These are phyloP conservation scores for Gastrophysa polygoni DNA, from an alignment of 2,888 invertebrate genomes.

Conservation along the genomic window DNA sequence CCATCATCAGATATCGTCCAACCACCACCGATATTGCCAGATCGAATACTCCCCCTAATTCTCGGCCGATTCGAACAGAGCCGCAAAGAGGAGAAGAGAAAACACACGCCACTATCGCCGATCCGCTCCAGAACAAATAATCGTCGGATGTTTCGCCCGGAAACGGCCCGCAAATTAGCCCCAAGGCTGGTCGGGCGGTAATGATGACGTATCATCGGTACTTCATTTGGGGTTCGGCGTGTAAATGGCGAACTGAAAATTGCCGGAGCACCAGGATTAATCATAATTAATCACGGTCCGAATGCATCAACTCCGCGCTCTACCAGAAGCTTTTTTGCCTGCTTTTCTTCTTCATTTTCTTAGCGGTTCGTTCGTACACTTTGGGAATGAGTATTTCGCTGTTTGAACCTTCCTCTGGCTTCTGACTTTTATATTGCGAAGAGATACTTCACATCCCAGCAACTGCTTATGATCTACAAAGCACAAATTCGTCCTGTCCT, in stretches of 20 bases:
- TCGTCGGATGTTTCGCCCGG: not conserved
- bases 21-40: too few species aligned
- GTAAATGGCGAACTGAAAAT: conserved; percentile 2
- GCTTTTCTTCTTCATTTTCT: not conserved
- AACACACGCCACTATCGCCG: not conserved
- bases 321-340: conserved; percentile 7
- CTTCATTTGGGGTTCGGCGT: conserved; percentile 1
- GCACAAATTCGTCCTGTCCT: too few species aligned
- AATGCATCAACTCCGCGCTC: conserved; percentile 13
- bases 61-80: too few species aligned
- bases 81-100: not conserved
- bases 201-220: conserved; percentile 1
- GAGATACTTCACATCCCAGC: too few species aligned
- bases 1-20: too few species aligned
- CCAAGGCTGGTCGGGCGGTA: not conserved
- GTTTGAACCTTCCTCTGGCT: too few species aligned
- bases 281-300: conserved; percentile 22
- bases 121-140: not conserved
- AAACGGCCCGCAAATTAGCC: not conserved
- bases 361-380: conserved; percentile 13
- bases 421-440: too few species aligned
- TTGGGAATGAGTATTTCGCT: not conserved
- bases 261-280: conserved; percentile 19
- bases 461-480: too few species aligned
- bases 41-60: too few species aligned